A percentile compares a stretch with the other conserved stretches of the same genome.
These are phyloP conservation scores for Phymanthus crucifer DNA, from an alignment of 92 coral and sea anemone species.

Conservation along the genomic window DNA sequence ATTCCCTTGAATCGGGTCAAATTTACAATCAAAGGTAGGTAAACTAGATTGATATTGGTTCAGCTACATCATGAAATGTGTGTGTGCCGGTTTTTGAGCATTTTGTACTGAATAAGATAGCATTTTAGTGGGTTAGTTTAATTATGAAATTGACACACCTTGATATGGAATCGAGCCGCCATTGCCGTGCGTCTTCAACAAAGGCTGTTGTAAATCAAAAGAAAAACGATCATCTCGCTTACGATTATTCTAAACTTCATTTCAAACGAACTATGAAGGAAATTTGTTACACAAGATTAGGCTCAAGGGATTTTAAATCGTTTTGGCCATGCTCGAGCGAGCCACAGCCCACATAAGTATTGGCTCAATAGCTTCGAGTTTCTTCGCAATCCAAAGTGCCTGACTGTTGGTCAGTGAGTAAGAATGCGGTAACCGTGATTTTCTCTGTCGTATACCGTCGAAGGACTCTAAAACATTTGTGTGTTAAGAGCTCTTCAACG, in stretches of 20 bases:
- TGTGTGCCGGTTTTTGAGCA: neutral
- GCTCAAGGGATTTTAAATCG: neutral
- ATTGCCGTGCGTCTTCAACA: neutral
- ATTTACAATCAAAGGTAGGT: conserved; percentile 23
- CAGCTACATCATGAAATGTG: neutral
- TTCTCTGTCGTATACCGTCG: neutral
- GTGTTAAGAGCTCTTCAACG: conserved; percentile 1
- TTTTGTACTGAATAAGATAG: neutral
- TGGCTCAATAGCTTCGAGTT: neutral
- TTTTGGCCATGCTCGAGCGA: neutral
- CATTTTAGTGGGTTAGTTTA: conserved; percentile 5
- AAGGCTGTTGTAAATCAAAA: neutral
- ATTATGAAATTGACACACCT: conserved; percentile 34
- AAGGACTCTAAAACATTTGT: neutral
- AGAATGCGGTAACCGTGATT: conserved; percentile 19
- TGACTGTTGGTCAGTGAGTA: conserved; percentile 11
- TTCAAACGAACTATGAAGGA: neutral
- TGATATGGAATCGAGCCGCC: conserved; percentile 15
- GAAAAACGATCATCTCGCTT: neutral
- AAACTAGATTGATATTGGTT: neutral
- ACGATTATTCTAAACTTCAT: neutral
- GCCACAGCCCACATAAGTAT: conserved; percentile 42
- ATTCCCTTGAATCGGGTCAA: conserved; percentile 9
- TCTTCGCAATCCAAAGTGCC: conserved; percentile 5
- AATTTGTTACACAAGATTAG: neutral